Evolutionary conservation across 2,888 invertebrate species (phyloP).

Genomic region (Linyphia triangularis): DNA sequence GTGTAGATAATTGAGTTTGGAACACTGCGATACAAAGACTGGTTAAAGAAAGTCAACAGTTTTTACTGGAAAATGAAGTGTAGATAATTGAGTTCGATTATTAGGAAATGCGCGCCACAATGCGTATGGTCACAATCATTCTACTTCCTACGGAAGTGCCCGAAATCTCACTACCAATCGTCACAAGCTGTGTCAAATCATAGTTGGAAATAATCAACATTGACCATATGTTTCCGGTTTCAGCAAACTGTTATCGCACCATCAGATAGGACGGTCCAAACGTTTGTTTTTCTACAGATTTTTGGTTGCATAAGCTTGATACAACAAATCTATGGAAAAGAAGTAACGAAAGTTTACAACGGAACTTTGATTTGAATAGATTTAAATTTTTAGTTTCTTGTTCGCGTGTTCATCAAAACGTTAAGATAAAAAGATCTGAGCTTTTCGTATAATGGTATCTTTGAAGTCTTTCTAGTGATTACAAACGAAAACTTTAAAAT

Average conservation of each 20-base stretch:
- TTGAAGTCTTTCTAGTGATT: no score
- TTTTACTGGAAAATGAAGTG: neutral
- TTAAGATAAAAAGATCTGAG: no score
- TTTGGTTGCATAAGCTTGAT: neutral
- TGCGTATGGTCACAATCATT: slow-evolving; percentile 32
- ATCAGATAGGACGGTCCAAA: slow-evolving; percentile 45
- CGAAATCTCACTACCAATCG: slow-evolving; percentile 57
- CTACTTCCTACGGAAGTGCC: slow-evolving; percentile 59
- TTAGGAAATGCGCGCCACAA: slow-evolving; percentile 26
- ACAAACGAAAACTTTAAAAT: no score
- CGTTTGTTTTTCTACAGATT: slow-evolving; percentile 35
- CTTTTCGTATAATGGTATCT: no score
- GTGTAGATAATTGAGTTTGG: no score
- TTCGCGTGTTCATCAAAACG: no score
- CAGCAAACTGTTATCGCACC: slow-evolving; percentile 20
- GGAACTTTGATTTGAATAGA: no score
- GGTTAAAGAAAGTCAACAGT: no score
- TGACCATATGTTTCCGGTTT: slow-evolving; percentile 69
- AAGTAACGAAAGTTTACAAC: neutral
- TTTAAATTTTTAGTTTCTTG: no score
- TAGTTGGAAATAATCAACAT: slow-evolving; percentile 56
- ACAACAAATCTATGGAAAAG: neutral
- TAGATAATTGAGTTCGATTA: neutral
- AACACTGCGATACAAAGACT: no score
- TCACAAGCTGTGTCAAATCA: slow-evolving; percentile 24